Conservation (phyloP, 37 sponge, comb jelly and placozoan species). For the Aplysina aerophoba region DNA sequence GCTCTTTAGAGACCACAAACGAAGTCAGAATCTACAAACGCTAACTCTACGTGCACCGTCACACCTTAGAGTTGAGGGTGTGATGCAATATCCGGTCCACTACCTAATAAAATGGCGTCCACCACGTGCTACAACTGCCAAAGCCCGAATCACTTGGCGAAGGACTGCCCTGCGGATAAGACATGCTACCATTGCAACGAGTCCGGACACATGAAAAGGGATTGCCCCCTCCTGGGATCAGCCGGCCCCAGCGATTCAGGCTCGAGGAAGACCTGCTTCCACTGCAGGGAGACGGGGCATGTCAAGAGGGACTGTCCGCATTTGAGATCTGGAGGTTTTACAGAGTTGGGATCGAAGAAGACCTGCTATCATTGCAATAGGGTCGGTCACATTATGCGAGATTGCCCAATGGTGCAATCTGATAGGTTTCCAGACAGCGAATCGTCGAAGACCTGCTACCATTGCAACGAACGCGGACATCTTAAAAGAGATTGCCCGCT, state of each 20-base stretch:
- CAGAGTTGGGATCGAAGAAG: too few relatives aligned
- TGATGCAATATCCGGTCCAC: too few relatives aligned
- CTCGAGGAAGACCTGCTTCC: slow-evolving; percentile 36
- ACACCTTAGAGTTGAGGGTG: too few relatives aligned
- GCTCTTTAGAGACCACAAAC: too few relatives aligned
- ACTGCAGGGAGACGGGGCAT: slow-evolving; percentile 57
- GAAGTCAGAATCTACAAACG: too few relatives aligned
- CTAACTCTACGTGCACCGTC: too few relatives aligned
- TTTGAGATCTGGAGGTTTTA: too few relatives aligned
- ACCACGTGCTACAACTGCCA: slow-evolving; percentile 32
- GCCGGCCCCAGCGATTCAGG: not conserved
- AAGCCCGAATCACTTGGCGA: slow-evolving; percentile 1
- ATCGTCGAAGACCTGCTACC: slow-evolving; percentile 38
- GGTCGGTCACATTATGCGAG: slow-evolving; percentile 53
- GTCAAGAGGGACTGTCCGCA: slow-evolving; percentile 49
- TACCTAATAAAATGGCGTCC: not conserved
- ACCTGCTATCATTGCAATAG: slow-evolving; percentile 58
- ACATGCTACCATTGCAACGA: slow-evolving; percentile 62
- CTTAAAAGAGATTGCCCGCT: slow-evolving; percentile 54
- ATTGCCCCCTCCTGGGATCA: slow-evolving; percentile 54
- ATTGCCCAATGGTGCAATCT: slow-evolving; percentile 51
- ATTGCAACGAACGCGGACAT: slow-evolving; percentile 63
- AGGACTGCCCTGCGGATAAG: slow-evolving; percentile 24
- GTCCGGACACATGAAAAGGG: slow-evolving; percentile 53
- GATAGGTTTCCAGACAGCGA: too few relatives aligned